Evolutionary conservation across 2,888 invertebrate genomes (phyloP).

Genomic region (Caenorhabditis sp.): DNA sequence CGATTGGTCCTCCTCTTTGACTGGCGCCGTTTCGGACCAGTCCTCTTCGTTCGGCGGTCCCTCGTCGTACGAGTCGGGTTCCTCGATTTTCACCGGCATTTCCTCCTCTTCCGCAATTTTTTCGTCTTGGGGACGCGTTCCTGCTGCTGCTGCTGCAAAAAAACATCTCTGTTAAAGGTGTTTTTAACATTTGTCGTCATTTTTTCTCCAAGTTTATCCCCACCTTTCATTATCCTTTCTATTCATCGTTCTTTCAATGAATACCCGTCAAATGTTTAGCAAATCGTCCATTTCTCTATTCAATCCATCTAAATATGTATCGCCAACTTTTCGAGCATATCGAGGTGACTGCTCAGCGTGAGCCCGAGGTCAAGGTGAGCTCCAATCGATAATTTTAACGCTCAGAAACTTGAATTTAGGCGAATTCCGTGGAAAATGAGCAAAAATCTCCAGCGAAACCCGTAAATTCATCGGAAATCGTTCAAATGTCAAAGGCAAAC

Average conservation of each 20-base stretch:
- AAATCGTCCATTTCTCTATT: too few species aligned
- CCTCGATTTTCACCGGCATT: slow-evolving; percentile 8
- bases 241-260: background rate
- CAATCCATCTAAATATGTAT: slow-evolving; percentile 11
- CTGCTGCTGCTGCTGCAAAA: too few species aligned
- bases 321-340: slow-evolving; percentile 44
- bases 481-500: background rate
- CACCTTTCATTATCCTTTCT: background rate
- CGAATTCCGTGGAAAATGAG: background rate
- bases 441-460: background rate
- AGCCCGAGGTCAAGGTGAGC: background rate
- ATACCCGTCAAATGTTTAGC: too few species aligned
- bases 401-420: background rate
- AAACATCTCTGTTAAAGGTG: too few species aligned
- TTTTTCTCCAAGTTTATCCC: too few species aligned
- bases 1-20: background rate
- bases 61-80: slow-evolving; percentile 2
- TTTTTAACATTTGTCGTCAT: too few species aligned
- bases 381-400: background rate
- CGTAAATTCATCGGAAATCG: background rate
- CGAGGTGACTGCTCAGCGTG: slow-evolving; percentile 27
- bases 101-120: background rate
- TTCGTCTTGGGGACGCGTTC: too few species aligned
- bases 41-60: background rate
- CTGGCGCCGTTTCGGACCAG: background rate